These are phyloP conservation scores for Etheostoma perlongum DNA, from an alignment of 2,797 vertebrate genomes.

Conservation along the genomic window DNA sequence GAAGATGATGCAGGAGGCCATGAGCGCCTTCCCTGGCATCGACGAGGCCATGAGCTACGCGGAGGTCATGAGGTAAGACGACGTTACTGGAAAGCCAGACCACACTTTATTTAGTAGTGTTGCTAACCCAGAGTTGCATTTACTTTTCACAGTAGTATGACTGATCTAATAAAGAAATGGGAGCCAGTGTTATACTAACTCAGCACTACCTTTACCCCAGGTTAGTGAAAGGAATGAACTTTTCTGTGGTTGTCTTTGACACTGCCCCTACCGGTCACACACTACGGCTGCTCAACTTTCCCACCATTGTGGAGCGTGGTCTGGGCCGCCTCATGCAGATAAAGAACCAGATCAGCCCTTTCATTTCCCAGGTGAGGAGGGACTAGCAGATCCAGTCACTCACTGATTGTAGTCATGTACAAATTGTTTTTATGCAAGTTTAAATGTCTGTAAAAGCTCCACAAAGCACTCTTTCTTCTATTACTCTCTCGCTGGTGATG, in stretches of 20 bases:
- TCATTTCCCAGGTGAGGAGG: slow-evolving; percentile 92
- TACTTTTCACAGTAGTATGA: background rate
- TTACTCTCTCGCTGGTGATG: background rate
- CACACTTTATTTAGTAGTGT: background rate
- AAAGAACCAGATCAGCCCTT: slow-evolving; percentile 98
- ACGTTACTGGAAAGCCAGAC: background rate
- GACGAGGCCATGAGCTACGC: slow-evolving; percentile 98
- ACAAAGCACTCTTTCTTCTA: background rate
- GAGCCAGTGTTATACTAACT: background rate
- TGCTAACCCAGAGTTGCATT: background rate
- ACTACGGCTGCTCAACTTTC: slow-evolving; percentile 94
- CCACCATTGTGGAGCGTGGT: slow-evolving; percentile 95
- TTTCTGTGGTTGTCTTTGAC: slow-evolving; percentile 97
- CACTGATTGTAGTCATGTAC: background rate
- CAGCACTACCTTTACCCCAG: slow-evolving; percentile 69
- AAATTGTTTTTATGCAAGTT: background rate
- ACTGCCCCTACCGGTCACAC: slow-evolving; percentile 97
- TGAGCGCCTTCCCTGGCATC: slow-evolving; percentile 96
- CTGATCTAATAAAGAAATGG: background rate
- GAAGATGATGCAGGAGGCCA: slow-evolving; percentile 99
- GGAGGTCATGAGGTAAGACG: slow-evolving; percentile 92
- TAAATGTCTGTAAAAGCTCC: background rate
- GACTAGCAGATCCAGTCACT: background rate
- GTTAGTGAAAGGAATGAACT: slow-evolving; percentile 98
- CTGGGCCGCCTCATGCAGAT: slow-evolving; percentile 97